Percentiles rank a stretch among this genome's conserved stretches.
Evolutionary conservation across 2,113 vertebrate genomes (phyloP).

Genomic region (Leiothrix lutea): DNA sequence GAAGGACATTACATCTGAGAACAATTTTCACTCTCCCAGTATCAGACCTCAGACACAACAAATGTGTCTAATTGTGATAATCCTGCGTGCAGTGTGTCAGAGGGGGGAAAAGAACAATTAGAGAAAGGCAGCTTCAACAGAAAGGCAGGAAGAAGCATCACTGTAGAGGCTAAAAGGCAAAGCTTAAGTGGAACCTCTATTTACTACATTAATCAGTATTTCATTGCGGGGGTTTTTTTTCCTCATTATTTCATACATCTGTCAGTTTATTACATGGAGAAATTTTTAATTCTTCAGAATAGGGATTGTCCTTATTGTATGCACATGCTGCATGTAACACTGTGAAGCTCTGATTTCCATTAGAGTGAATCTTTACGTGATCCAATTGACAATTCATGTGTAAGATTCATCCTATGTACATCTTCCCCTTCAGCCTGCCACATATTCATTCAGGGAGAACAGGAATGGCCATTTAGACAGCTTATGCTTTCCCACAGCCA

Average conservation of each 20-base stretch:
- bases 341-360: slow-evolving; percentile 35
- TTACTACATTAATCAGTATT: background rate
- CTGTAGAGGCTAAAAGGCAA: background rate
- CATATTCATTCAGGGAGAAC: slow-evolving; percentile 25
- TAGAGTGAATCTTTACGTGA: slow-evolving; percentile 35
- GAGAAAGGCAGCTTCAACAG: background rate
- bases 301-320: background rate
- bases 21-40: background rate
- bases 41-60: background rate
- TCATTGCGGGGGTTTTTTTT: background rate
- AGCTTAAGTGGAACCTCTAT: background rate
- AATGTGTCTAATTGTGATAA: background rate
- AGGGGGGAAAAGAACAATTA: background rate
- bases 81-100: background rate
- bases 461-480: background rate
- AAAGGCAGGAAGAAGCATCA: background rate
- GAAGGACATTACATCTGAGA: background rate
- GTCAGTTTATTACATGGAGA: background rate
- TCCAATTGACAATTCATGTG: slow-evolving; percentile 65
- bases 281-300: background rate
- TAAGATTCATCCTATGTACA: slow-evolving; percentile 1
- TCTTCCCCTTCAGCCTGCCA: slow-evolving; percentile 14
- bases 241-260: background rate
- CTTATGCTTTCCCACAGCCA: background rate
- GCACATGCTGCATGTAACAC: background rate